phyloP scores from a whole-genome alignment of 2,797 vertebrate species.

The Enteromius unitaeniatus region DNA sequence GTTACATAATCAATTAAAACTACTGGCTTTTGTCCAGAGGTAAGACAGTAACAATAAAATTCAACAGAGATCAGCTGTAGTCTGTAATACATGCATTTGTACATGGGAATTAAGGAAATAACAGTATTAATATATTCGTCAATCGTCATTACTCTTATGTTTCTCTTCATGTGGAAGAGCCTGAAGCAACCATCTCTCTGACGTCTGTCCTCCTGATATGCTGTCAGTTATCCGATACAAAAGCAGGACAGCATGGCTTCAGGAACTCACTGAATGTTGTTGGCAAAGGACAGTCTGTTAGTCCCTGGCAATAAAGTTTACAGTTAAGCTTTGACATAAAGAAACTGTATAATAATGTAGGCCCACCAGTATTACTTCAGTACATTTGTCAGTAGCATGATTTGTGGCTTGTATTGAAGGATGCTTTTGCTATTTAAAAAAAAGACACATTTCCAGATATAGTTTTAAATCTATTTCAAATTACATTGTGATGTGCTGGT shows the following conservation, averaged over 20 bases:
- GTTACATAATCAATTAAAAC: not conserved
- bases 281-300: slow-evolving; percentile 9
- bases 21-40: not conserved
- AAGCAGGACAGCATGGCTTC: not conserved
- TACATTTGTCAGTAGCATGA: not conserved
- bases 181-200: slow-evolving; percentile 2
- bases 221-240: slow-evolving; percentile 14
- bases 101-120: not conserved
- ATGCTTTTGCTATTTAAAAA: not conserved
- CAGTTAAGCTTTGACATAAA: not conserved
- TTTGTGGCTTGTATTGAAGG: not conserved
- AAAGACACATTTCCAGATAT: not conserved
- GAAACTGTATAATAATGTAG: not conserved
- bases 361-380: not conserved
- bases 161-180: not conserved
- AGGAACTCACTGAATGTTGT: slow-evolving; percentile 15
- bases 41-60: not conserved
- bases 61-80: not conserved
- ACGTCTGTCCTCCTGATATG: slow-evolving; percentile 10
- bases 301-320: slow-evolving; percentile 3
- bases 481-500: not conserved
- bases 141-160: not conserved
- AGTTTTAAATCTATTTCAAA: not conserved
- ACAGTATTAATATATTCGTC: not conserved
- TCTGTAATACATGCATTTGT: not conserved